These are phyloP conservation scores for Gonatopus flavifemur DNA, from an alignment of 1,140 invertebrate species.

Conservation along the genomic window DNA sequence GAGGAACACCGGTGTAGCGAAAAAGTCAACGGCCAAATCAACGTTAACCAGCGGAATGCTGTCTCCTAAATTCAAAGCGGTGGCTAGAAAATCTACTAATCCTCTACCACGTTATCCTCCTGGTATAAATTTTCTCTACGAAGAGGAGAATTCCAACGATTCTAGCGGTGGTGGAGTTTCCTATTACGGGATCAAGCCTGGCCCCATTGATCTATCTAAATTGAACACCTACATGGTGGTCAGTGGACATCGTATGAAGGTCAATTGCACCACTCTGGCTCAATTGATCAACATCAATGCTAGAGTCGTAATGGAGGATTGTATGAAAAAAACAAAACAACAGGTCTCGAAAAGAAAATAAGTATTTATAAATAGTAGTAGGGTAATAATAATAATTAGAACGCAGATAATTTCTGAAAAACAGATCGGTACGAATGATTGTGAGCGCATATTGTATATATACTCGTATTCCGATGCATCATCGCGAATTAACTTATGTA, in stretches of 20 bases:
- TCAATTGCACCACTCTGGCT: conserved; percentile 43
- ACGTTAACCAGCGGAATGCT: neutral
- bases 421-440: neutral
- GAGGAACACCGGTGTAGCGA: conserved; percentile 32
- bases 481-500: too few relatives aligned
- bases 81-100: conserved; percentile 52
- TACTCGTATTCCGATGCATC: neutral
- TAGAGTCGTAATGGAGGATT: conserved; percentile 29
- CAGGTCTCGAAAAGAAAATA: conserved; percentile 9
- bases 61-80: conserved; percentile 32
- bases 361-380: neutral
- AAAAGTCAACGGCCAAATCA: conserved; percentile 48
- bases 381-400: neutral
- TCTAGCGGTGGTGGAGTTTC: conserved; percentile 24
- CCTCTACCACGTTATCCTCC: conserved; percentile 34
- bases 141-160: neutral
- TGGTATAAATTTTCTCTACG: conserved; percentile 14
- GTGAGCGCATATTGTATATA: neutral
- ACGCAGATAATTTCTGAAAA: neutral
- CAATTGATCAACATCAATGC: conserved; percentile 48
- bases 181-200: conserved; percentile 35
- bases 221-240: conserved; percentile 46
- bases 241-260: conserved; percentile 41
- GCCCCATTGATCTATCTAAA: conserved; percentile 33
- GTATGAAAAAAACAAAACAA: conserved; percentile 11